Conservation (phyloP, 2,113 vertebrate genomes). For the Oreochromis aureus region DNA sequence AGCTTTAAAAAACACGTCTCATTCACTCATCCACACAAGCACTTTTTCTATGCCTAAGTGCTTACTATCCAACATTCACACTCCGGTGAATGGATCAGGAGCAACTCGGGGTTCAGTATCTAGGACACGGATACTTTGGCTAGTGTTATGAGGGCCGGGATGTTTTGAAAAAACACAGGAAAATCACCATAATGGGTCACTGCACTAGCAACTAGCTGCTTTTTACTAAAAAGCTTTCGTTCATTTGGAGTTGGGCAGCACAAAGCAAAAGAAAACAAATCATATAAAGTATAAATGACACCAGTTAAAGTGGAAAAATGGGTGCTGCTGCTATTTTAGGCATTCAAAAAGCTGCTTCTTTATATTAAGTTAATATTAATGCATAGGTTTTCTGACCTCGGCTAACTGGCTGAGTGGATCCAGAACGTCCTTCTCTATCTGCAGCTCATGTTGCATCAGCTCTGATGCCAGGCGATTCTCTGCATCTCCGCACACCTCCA, state of each 20-base stretch:
- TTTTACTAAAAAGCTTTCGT: neutral
- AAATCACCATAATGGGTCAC: neutral
- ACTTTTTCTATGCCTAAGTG: neutral
- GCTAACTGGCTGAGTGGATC: slow-evolving; percentile 87
- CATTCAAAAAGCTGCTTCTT: neutral
- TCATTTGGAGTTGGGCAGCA: neutral
- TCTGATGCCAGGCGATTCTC: slow-evolving; percentile 91
- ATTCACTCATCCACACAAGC: neutral
- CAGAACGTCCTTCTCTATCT: slow-evolving; percentile 90
- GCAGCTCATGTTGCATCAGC: slow-evolving; percentile 87
- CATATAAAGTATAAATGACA: neutral
- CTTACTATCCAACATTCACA: neutral
- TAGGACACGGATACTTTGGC: neutral
- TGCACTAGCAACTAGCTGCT: neutral
- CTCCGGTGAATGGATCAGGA: neutral
- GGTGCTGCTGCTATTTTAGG: neutral
- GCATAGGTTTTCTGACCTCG: slow-evolving; percentile 74
- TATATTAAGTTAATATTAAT: neutral
- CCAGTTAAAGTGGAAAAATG: neutral
- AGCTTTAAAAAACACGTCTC: neutral
- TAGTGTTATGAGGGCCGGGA: neutral
- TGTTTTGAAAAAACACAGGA: neutral
- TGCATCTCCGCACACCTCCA: slow-evolving; percentile 91
- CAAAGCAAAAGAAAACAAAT: neutral
- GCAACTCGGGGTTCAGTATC: neutral